Base-by-base conservation (phyloP, 2,797 vertebrate genomes). In the Acomys russatus region DNA sequence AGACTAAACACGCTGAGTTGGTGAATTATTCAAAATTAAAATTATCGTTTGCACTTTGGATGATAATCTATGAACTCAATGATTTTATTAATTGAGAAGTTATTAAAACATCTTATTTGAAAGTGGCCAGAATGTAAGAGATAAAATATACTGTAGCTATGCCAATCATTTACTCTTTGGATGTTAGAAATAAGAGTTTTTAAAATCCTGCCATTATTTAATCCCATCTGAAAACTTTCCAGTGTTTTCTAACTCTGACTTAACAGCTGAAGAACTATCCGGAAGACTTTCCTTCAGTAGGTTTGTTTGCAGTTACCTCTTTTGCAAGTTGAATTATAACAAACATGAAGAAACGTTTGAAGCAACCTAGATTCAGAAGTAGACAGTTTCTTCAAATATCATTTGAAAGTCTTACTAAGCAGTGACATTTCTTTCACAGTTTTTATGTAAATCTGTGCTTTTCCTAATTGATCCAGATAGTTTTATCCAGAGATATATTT, bases 391-490 rank as follows among this genome's bases (percentile, higher is more conserved):
- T 94, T 89, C 86, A 93, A 92, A 88, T 15, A 84, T 93, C 30
- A 49, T 20, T 79, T 91, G 23, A 84, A 92, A 92, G 91, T 90
- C 88, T 91, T 95, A 88, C 64, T 61, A 94, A 96, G 35, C 71
- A 51, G 30, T 61, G 56, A 11, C 86, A 91, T 91, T 96, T 95
- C 88, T 82, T 66, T 73, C 66, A 94, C 68, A 63, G 71, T 91
- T 89, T 96, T 88, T 96, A 91, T 76, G 66, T 88, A 91, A 96
- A 91, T 88, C 85, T 88, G 79, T n/a, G 23, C 49, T 91, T 96
- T 96, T 82, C 84, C 80, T 89, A 98, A 96, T 94, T 91, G 74
- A 96, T 33, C 64, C 90, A 91, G 85, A 90, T 56, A 84, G 54
- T 93, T 96, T 92, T 73, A 79, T 71, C 73, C 22, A n/a, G 56